Conservation (phyloP, 2,113 vertebrate genomes). For the Lophius piscatorius region DNA sequence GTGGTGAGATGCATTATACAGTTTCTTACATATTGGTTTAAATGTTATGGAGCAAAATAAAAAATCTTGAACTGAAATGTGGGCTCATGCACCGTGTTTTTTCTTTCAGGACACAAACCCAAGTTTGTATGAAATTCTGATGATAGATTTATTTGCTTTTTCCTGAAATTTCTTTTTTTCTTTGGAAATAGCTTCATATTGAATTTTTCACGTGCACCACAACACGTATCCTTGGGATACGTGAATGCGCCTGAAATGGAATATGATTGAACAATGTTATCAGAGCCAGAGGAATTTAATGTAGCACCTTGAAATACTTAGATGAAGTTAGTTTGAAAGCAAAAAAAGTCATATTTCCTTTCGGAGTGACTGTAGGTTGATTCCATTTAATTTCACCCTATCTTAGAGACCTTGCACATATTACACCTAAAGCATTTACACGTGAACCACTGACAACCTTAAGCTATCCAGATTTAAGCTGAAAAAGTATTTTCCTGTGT, state of each 20-base stretch:
- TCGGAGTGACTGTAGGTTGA: not conserved
- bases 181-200: not conserved
- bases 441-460: not conserved
- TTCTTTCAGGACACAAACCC: no score
- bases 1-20: no score
- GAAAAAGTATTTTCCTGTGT: not conserved
- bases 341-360: not conserved
- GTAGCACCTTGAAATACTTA: not conserved
- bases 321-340: not conserved
- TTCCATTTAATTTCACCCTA: not conserved
- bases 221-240: not conserved
- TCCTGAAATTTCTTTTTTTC: no score
- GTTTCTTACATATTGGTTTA: no score
- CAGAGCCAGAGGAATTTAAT: constrained; percentile 4
- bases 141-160: no score
- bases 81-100: no score
- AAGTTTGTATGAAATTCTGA: no score
- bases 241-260: constrained; percentile 3
- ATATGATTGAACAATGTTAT: constrained; percentile 6
- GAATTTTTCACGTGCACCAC: not conserved
- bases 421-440: not conserved
- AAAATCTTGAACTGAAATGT: no score
- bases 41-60: no score
- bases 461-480: not conserved
- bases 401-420: not conserved